Base-by-base conservation (phyloP, 2,888 invertebrate genomes). In the Archips xylosteana region DNA sequence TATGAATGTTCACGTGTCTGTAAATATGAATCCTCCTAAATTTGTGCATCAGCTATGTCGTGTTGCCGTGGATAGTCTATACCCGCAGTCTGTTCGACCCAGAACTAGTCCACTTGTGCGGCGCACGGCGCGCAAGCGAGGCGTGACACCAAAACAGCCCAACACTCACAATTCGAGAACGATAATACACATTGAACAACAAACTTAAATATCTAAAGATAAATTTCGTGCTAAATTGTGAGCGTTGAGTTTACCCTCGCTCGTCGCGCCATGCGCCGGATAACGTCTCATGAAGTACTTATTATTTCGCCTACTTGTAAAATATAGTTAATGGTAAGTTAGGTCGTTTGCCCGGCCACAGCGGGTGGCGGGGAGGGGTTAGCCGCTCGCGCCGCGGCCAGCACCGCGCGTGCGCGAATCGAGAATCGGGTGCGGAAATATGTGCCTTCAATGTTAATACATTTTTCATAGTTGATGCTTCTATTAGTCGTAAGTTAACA, bases 371-470 rank as follows among this genome's bases (percentile, higher is more conserved):
- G 32, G 61, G 15, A 12, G 39, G 12, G 63, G 42, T 23, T 23
- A 4, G 51, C n/a, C 23, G 23, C 15, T 62, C 54, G 70, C n/a
- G 49, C 63, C 70, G 54, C 70, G 70, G 49, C 12, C 23, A 12
- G 72, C 61, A 23, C 8, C 45, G 61, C 83, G 84, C 85, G 87
- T 89, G 90, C 88, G 85, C 83, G 85, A 86, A 83, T 87, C 85
- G 87, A 85, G 89, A 91, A 90, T 87, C 89, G 92, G 94, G 94
- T 94, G 94, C 94, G 94, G 89, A 93, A 94, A 86, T 83, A 93
- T 94, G 95, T 95, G 95, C 95, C 94, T 95, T 95, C 91, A 92
- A 92, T 93, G 93, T 92, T 92, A 88, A 93, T 92, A 92, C 88
- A 89, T 85, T 84, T 84, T 92, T 90, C 89, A 93, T 94, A 93